These are phyloP conservation scores for Orgyia antiqua DNA, from an alignment of 2,888 invertebrate species.

Conservation along the genomic window DNA sequence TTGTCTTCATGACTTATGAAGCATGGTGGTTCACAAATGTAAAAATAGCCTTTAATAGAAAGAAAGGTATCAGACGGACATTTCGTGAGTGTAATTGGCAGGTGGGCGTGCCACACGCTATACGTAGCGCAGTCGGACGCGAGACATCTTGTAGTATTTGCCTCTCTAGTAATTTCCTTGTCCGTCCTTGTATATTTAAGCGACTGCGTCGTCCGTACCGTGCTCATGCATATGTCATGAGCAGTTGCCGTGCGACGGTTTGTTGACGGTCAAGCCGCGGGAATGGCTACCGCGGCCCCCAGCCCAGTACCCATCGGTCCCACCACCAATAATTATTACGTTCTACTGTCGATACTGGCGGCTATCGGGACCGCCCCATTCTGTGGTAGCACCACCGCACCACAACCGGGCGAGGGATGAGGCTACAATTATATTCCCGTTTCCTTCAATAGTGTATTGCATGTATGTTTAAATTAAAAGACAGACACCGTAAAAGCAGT, in stretches of 20 bases:
- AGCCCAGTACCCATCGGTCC: slow-evolving; percentile 33
- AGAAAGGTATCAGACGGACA: slow-evolving; percentile 50
- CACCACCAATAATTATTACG: slow-evolving; percentile 69
- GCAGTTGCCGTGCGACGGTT: slow-evolving; percentile 74
- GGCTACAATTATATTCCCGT: slow-evolving; percentile 64
- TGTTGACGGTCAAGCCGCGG: slow-evolving; percentile 71
- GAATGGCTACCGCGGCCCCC: slow-evolving; percentile 60
- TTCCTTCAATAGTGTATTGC: slow-evolving; percentile 58
- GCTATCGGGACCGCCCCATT: slow-evolving; percentile 51
- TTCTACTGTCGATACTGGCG: slow-evolving; percentile 66
- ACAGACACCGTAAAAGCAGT: slow-evolving; percentile 60
- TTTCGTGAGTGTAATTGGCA: slow-evolving; percentile 68
- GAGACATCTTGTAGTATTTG: slow-evolving; percentile 71
- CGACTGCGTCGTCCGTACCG: slow-evolving; percentile 55
- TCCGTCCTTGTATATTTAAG: slow-evolving; percentile 73
- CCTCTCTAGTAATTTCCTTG: slow-evolving; percentile 67
- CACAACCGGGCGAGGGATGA: slow-evolving; percentile 53
- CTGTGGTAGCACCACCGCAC: slow-evolving; percentile 25
- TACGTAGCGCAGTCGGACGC: slow-evolving; percentile 34
- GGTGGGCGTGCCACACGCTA: slow-evolving; percentile 59
- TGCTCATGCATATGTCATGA: slow-evolving; percentile 78
- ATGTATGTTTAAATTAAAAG: slow-evolving; percentile 67
- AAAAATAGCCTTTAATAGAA: slow-evolving; percentile 57
- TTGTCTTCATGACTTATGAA: slow-evolving; percentile 65
- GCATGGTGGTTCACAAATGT: slow-evolving; percentile 41